phyloP scores from a whole-genome alignment of 2,113 vertebrate species.

The Epinephelus lanceolatus region DNA sequence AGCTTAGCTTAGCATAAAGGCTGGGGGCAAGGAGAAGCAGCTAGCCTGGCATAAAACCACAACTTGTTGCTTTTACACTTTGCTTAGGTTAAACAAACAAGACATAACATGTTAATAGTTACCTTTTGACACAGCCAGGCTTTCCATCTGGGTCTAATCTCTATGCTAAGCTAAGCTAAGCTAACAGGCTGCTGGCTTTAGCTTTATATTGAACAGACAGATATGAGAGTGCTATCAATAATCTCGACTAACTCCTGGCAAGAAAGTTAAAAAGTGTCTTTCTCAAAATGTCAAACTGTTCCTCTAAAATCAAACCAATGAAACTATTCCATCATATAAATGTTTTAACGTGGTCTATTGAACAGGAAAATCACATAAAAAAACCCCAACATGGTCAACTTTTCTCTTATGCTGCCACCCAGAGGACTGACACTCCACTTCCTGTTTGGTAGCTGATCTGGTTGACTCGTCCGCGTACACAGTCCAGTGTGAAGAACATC shows the following conservation, averaged over 20 bases:
- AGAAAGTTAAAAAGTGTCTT: neutral
- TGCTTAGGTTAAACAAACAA: too few species aligned
- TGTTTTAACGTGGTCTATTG: neutral
- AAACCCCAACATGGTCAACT: neutral
- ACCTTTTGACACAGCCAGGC: too few species aligned
- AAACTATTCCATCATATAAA: conserved; percentile 14
- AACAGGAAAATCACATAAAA: neutral
- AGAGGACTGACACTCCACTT: conserved; percentile 88
- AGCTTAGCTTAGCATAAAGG: too few species aligned
- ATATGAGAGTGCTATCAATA: neutral
- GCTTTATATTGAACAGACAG: neutral
- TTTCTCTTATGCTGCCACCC: conserved; percentile 82
- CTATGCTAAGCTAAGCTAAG: neutral
- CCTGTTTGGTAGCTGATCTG: conserved; percentile 88
- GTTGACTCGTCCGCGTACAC: conserved; percentile 89
- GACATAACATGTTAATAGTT: too few species aligned
- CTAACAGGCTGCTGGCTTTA: neutral
- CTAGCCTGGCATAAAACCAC: too few species aligned
- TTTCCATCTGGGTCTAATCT: neutral
- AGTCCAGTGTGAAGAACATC: conserved; percentile 88
- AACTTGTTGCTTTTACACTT: too few species aligned
- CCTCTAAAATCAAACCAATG: conserved; percentile 20
- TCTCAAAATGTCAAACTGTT: neutral
- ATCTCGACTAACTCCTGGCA: neutral
- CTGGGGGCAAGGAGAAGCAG: too few species aligned